Conservation (phyloP, 2,113 vertebrate genomes). For the Brachirus orientalis region DNA sequence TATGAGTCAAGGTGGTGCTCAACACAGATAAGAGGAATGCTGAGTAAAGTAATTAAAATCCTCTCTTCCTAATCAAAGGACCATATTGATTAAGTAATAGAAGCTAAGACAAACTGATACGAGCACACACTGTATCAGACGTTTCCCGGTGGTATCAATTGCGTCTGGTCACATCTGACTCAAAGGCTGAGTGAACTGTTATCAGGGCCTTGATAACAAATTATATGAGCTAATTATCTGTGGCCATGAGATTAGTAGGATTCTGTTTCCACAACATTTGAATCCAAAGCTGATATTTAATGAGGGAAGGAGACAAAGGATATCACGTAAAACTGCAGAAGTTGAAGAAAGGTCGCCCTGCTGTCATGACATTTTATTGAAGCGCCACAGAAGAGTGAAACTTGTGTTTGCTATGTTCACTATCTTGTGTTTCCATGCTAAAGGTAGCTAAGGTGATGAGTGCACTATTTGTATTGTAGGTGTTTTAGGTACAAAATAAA, state of each 20-base stretch:
- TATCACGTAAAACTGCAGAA: too few species aligned
- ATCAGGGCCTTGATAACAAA: not conserved
- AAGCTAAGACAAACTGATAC: not conserved
- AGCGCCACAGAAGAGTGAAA: too few species aligned
- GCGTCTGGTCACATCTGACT: not conserved
- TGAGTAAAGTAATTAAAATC: constrained; percentile 36
- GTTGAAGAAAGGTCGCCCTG: too few species aligned
- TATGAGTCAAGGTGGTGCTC: not conserved
- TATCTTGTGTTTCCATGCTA: too few species aligned
- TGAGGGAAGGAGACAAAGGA: not conserved
- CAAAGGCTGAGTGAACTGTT: not conserved
- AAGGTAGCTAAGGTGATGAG: too few species aligned
- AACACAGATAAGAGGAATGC: not conserved
- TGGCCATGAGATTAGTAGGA: not conserved
- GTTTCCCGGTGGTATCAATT: not conserved
- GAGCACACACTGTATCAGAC: not conserved
- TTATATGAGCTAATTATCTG: constrained; percentile 2
- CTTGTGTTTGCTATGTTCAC: too few species aligned
- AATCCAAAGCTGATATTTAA: not conserved
- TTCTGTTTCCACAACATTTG: not conserved
- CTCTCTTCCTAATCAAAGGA: constrained; percentile 5
- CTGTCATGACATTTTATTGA: too few species aligned
- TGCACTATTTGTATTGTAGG: too few species aligned
- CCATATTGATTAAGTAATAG: not conserved
- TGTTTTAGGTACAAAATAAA: too few species aligned